Conservation (phyloP, 2,797 vertebrate genomes). For the Helostoma temminkii region DNA sequence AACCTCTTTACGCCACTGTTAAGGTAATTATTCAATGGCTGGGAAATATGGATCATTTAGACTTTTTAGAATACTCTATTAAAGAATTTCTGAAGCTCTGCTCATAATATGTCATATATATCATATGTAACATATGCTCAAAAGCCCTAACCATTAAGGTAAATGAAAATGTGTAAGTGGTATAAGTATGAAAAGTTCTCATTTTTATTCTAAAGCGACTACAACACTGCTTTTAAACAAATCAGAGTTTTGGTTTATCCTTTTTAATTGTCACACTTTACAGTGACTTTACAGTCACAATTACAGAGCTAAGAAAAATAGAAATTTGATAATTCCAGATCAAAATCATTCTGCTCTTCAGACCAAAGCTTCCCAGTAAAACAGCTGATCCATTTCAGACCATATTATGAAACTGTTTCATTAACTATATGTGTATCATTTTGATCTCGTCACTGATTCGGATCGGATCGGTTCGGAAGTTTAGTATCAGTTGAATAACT, state of each 20-base stretch:
- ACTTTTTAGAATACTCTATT: too few relatives aligned
- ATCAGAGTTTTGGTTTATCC: slow-evolving; percentile 2
- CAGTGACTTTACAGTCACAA: slow-evolving; percentile 67
- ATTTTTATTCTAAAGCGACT: slow-evolving; percentile 12
- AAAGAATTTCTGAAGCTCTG: too few relatives aligned
- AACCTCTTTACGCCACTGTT: neutral
- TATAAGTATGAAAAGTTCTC: neutral
- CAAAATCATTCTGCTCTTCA: slow-evolving; percentile 1
- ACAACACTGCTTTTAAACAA: slow-evolving; percentile 52
- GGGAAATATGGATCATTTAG: neutral
- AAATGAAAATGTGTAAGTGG: neutral
- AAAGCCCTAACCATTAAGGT: too few relatives aligned
- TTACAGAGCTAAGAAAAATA: slow-evolving; percentile 29
- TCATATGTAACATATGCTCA: too few relatives aligned
- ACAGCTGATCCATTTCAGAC: slow-evolving; percentile 13
- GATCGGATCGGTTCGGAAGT: slow-evolving; percentile 9
- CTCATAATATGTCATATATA: too few relatives aligned
- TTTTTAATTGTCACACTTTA: slow-evolving; percentile 46
- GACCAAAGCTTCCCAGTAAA: neutral
- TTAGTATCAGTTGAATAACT: slow-evolving; percentile 16
- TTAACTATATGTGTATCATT: slow-evolving; percentile 21
- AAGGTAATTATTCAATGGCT: neutral
- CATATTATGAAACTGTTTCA: slow-evolving; percentile 23
- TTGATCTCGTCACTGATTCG: slow-evolving; percentile 17
- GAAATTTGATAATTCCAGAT: slow-evolving; percentile 6